Conservation (phyloP, 2,113 vertebrate species). For the Gavia stellata region DNA sequence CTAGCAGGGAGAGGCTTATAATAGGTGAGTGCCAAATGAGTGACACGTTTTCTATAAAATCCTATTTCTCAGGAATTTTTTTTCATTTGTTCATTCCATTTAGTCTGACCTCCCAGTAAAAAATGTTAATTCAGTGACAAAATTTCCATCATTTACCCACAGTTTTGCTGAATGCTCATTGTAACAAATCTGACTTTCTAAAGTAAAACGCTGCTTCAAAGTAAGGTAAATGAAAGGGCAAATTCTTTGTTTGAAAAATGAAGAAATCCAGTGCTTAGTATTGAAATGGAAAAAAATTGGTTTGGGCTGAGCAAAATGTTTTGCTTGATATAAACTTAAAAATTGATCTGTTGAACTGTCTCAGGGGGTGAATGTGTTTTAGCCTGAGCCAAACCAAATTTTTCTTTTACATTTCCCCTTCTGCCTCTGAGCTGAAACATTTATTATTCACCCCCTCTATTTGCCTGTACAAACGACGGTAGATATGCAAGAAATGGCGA, state of each 20-base stretch:
- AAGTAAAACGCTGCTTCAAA: background rate
- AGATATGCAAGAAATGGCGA: background rate
- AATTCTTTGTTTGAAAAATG: background rate
- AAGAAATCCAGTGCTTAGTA: background rate
- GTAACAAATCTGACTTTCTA: background rate
- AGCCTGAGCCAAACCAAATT: constrained; percentile 13
- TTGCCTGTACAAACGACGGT: background rate
- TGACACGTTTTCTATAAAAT: background rate
- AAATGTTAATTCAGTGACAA: background rate
- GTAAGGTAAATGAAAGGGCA: background rate
- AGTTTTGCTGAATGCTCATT: background rate
- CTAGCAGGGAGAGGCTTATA: background rate
- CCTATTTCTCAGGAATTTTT: background rate
- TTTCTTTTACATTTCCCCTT: constrained; percentile 14
- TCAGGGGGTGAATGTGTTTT: background rate
- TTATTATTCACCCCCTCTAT: background rate
- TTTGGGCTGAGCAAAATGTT: background rate
- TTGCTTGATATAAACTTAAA: background rate
- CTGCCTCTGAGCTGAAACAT: background rate
- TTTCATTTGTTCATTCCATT: background rate
- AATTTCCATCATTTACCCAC: background rate
- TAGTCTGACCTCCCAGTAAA: background rate
- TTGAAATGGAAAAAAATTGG: background rate
- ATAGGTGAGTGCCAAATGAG: background rate
- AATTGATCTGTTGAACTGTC: background rate